Base-by-base conservation (phyloP, 2,888 invertebrate genomes). In the Drosophila mulleri region DNA sequence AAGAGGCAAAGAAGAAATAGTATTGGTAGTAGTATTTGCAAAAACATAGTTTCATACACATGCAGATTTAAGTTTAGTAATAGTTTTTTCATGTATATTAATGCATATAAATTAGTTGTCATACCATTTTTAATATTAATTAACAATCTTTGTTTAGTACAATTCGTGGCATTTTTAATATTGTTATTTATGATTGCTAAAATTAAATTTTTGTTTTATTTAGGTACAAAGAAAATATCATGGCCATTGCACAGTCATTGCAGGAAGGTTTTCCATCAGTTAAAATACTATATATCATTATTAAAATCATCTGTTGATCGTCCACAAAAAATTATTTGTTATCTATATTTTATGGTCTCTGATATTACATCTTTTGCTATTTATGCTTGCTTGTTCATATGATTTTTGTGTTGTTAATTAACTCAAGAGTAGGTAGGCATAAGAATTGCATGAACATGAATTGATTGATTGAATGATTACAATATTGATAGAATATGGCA, bases 201-300 rank as follows among this genome's bases (percentile, higher is more conserved):
- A 82, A 74, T 77, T 77, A 81, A 67, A 52, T 70, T 62, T 53
- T 56, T 66, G 48, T 63, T 53, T 74, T 67, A 77, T 45, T 67
- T 72, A 85, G 85, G 80, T 83, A 83, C 82, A 83, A 82, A 67
- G 64, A 80, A 85, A 85, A 83, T 83, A 70, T 80, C 78, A 80
- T 83, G 83, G 85, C 78, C 59, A 56, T 72, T 68, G 67, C 69
- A 75, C 75, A 64, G 61, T 64, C n/a, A n/a, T 58, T 75, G 67
- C 61, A 59, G 1, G 62, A 73, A 56, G 16, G 42, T 26, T 56
- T 62, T 67, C 59, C 67, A 71, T 74, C 71, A 67, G 50, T 63
- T 41, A 35, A 70, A 66, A 47, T 68, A 37, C 9, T 32, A 2
- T 29, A 58, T 18, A 5, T 14, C 12, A 41, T 23, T 20, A 12